phyloP scores from a whole-genome alignment of 53 echinoderm and acorn worm genomes.

The Paracentrotus lividus region DNA sequence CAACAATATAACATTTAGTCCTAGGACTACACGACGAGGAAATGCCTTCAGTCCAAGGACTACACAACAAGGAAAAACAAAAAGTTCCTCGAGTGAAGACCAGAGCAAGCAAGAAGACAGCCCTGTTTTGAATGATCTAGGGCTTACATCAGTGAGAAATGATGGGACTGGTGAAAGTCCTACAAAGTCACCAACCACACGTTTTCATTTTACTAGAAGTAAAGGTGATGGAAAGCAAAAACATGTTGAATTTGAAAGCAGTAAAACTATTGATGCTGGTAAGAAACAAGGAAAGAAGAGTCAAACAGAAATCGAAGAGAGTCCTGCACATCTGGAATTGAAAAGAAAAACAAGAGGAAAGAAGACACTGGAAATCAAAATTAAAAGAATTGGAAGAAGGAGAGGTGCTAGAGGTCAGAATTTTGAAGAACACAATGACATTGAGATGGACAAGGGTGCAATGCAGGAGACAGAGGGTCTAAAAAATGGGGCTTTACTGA shows the following conservation, averaged over 20 bases:
- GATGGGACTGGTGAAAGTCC: not conserved
- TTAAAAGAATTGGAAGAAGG: not conserved
- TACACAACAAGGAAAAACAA: not conserved
- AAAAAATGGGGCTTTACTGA: not conserved
- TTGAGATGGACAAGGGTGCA: not conserved
- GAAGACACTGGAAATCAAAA: not conserved
- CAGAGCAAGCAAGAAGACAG: not conserved
- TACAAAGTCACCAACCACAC: not conserved
- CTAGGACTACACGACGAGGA: not conserved
- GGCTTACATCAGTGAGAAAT: not conserved
- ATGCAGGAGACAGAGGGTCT: not conserved
- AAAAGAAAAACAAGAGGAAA: not conserved
- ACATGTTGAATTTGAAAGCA: not conserved
- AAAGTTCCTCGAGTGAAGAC: not conserved
- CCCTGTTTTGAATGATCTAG: not conserved
- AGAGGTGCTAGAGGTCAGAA: too few species aligned
- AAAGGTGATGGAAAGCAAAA: not conserved
- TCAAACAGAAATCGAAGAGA: not conserved
- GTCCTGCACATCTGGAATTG: not conserved
- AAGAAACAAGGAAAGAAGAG: not conserved
- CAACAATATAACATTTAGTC: too few species aligned
- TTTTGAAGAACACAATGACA: not conserved
- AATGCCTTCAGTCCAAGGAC: not conserved
- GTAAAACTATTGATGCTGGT: not conserved
- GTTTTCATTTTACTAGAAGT: not conserved